A percentile compares a stretch with the other conserved stretches of the same genome.
Evolutionary conservation across 2,113 vertebrate species (phyloP).

Genomic region (Bos taurus): ARS-UCD2.0 NC_037332.1:7689001-7689500

Average conservation of each 20-base stretch:
- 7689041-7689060: neutral
- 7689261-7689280: neutral
- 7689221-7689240: neutral
- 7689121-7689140: neutral
- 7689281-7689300: neutral
- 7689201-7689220: neutral
- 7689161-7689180: neutral
- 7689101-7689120: neutral
- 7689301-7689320: neutral
- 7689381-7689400: neutral
- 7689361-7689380: no score
- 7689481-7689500: neutral
- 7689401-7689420: neutral
- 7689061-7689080: neutral
- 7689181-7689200: neutral
- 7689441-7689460: neutral
- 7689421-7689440: neutral
- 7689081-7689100: neutral
- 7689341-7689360: neutral
- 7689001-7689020: neutral
- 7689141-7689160: neutral
- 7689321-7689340: neutral
- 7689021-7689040: neutral
- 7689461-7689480: neutral
- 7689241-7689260: neutral